A percentile compares a stretch with the other conserved stretches of the same genome.
Conservation (phyloP, 2,113 vertebrate species). For the Theristicus caerulescens region DNA sequence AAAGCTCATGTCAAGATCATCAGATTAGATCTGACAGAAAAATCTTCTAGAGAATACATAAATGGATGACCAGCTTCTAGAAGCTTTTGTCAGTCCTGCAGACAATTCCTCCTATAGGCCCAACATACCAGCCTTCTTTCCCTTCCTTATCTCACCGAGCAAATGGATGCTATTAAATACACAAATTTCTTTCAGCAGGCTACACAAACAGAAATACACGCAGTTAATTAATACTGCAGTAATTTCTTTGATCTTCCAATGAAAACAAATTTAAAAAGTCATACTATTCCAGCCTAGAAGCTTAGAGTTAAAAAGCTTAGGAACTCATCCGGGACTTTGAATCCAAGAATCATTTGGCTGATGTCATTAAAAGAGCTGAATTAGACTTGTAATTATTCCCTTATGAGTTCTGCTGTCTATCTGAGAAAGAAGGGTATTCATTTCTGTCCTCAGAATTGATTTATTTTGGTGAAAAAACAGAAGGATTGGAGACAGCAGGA, state of each 20-base stretch:
- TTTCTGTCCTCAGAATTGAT: slow-evolving; percentile 51
- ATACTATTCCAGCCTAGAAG: slow-evolving; percentile 43
- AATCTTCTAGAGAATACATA: neutral
- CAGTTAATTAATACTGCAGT: slow-evolving; percentile 28
- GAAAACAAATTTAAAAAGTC: slow-evolving; percentile 53
- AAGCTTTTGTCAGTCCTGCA: neutral
- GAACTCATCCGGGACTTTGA: slow-evolving; percentile 44
- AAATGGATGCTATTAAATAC: neutral
- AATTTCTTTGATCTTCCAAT: slow-evolving; percentile 37
- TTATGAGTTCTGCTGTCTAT: slow-evolving; percentile 25
- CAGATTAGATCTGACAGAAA: neutral
- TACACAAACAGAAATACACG: neutral
- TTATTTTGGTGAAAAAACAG: neutral
- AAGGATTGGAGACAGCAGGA: neutral
- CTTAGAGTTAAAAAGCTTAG: slow-evolving; percentile 53
- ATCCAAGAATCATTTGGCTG: slow-evolving; percentile 43
- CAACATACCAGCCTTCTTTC: neutral
- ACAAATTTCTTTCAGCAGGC: neutral
- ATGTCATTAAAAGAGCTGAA: slow-evolving; percentile 67
- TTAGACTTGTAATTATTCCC: slow-evolving; percentile 68
- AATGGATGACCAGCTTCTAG: neutral
- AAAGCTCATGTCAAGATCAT: neutral
- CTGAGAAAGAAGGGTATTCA: slow-evolving; percentile 23
- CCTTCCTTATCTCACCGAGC: slow-evolving; percentile 3
- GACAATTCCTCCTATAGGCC: neutral